These are phyloP conservation scores for Lepus timidus DNA, from an alignment of 2,113 vertebrate species.

Conservation along the genomic window DNA sequence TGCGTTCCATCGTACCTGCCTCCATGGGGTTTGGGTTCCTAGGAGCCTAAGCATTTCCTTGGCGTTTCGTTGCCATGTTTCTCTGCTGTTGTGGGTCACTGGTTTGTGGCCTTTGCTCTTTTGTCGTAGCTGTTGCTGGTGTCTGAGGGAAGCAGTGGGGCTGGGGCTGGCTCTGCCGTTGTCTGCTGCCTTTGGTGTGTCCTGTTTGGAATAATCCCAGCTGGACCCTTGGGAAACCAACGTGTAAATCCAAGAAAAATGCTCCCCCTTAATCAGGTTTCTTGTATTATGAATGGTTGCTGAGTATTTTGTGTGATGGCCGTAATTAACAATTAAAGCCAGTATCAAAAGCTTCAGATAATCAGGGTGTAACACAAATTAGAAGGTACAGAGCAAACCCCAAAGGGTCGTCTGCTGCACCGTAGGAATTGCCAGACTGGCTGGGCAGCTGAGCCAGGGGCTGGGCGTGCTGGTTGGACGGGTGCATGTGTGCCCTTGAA, in stretches of 20 bases:
- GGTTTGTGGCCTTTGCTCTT: neutral
- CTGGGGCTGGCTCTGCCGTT: neutral
- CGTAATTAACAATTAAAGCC: conserved; percentile 76
- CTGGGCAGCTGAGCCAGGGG: neutral
- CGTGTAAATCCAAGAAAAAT: conserved; percentile 66
- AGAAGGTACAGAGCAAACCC: conserved; percentile 45
- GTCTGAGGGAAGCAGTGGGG: neutral
- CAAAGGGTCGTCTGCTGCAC: neutral
- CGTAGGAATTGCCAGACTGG: neutral
- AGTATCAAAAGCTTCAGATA: conserved; percentile 73
- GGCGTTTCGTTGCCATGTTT: neutral
- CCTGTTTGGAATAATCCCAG: conserved; percentile 22
- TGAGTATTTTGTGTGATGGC: conserved; percentile 77
- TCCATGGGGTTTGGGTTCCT: neutral
- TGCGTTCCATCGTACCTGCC: no score
- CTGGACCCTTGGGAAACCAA: conserved; percentile 28
- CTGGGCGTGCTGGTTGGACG: neutral
- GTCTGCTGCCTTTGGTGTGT: rapidly evolving
- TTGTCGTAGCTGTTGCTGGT: neutral
- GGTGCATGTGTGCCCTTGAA: rapidly evolving
- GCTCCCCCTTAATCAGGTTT: conserved; percentile 70
- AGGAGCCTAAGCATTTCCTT: neutral
- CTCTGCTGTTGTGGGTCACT: neutral
- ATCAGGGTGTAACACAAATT: conserved; percentile 67
- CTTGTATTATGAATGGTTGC: conserved; percentile 69